Percentiles rank a stretch among this genome's conserved stretches.
Conservation (phyloP, 1,140 invertebrate genomes). For the Gerris buenoi region DNA sequence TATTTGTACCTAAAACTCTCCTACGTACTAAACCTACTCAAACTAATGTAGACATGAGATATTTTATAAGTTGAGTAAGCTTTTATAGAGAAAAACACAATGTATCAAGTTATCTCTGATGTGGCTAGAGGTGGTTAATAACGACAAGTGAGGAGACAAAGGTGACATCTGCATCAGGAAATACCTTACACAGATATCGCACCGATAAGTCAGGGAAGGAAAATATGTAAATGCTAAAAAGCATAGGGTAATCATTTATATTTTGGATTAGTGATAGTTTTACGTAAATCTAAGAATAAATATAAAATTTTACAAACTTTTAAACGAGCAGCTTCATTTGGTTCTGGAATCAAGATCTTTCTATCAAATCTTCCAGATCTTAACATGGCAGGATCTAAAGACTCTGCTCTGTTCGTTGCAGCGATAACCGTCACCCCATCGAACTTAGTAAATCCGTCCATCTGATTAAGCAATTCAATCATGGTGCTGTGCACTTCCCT, state of each 20-base stretch:
- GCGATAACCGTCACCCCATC: constrained; percentile 36
- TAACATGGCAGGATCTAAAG: constrained; percentile 40
- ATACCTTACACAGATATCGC: neutral
- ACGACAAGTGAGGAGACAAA: too few species aligned
- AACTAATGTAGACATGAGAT: too few species aligned
- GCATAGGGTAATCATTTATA: neutral
- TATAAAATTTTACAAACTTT: constrained; percentile 32
- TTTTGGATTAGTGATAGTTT: neutral
- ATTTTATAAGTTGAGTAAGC: too few species aligned
- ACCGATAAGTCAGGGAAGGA: neutral
- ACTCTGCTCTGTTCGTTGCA: constrained; percentile 43
- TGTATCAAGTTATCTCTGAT: too few species aligned
- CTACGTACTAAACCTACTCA: too few species aligned
- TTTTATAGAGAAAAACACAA: too few species aligned
- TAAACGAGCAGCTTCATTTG: constrained; percentile 56
- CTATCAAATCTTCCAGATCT: constrained; percentile 40
- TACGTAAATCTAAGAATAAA: neutral
- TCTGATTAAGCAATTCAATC: constrained; percentile 23
- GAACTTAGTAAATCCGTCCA: constrained; percentile 25
- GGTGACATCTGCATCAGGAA: neutral
- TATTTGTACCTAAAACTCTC: too few species aligned
- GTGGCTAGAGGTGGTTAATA: too few species aligned
- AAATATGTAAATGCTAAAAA: neutral
- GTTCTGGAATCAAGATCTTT: constrained; percentile 60
- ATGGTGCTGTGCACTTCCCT: constrained; percentile 19